A percentile compares a stretch with the other conserved stretches of the same genome.
These are phyloP conservation scores for Capricornis sumatraensis DNA, from an alignment of 2,113 vertebrate genomes.

Conservation along the genomic window DNA sequence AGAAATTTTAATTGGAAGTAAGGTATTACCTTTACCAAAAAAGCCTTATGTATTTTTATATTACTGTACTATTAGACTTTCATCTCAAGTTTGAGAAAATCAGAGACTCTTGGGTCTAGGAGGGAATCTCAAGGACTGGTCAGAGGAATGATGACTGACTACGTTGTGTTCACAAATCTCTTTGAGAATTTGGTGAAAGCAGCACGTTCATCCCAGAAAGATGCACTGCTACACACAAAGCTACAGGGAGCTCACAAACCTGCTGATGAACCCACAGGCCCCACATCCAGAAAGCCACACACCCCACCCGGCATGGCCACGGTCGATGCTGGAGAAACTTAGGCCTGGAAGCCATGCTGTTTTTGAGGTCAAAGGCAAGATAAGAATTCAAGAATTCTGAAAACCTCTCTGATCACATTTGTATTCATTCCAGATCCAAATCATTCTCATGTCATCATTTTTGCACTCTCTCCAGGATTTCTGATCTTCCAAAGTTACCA, in stretches of 20 bases:
- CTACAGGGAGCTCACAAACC: neutral
- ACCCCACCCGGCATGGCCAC: neutral
- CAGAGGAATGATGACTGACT: neutral
- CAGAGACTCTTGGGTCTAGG: neutral
- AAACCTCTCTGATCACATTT: neutral
- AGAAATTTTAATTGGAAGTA: neutral
- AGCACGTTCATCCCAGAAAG: neutral
- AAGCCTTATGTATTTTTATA: neutral
- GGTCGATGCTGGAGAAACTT: neutral
- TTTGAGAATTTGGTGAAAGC: neutral
- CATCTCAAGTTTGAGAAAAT: neutral
- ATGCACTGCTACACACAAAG: rapidly evolving
- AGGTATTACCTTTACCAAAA: neutral
- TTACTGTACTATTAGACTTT: neutral
- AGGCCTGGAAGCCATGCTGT: neutral
- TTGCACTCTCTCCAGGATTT: neutral
- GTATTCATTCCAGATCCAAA: neutral
- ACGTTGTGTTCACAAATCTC: neutral
- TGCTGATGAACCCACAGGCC: neutral
- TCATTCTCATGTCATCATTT: neutral
- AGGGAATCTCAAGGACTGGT: neutral
- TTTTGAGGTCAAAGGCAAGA: neutral
- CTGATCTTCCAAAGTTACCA: neutral
- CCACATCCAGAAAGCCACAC: rapidly evolving
- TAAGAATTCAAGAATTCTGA: neutral